These are phyloP conservation scores for Nyctibius grandis DNA, from an alignment of 2,797 vertebrate species.

Conservation along the genomic window DNA sequence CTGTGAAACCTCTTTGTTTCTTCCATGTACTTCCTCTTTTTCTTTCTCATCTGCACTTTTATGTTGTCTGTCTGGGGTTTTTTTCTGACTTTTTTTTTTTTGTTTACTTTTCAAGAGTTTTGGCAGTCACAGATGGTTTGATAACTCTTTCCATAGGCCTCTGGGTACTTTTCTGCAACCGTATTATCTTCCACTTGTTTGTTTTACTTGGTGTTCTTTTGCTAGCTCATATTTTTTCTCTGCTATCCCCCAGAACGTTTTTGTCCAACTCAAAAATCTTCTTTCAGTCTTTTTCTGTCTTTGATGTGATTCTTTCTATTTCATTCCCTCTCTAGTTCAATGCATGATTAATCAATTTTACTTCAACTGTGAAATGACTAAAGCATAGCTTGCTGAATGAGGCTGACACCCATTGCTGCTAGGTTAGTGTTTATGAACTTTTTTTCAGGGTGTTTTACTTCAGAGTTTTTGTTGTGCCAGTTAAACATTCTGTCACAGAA, in stretches of 20 bases:
- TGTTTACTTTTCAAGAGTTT: not conserved
- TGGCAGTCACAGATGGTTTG: not conserved
- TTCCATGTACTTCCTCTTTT: not conserved
- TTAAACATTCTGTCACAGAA: not conserved
- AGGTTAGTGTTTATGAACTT: not conserved
- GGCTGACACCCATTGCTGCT: not conserved
- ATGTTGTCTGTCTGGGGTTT: not conserved
- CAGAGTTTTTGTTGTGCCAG: not conserved
- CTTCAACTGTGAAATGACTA: not conserved
- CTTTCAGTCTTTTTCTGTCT: not conserved
- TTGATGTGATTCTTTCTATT: not conserved
- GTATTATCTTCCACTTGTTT: not conserved
- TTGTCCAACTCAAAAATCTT: not conserved
- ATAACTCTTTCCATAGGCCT: not conserved
- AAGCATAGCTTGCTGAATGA: not conserved
- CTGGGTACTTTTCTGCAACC: not conserved
- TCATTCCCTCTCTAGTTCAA: not conserved
- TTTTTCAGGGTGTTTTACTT: constrained; percentile 8
- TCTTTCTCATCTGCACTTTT: not conserved
- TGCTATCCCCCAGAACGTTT: not conserved
- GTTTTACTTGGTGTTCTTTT: not conserved
- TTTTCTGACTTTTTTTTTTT: not conserved
- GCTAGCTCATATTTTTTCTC: not conserved
- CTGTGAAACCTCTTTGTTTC: not conserved
- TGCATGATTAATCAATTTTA: not conserved